Conservation (phyloP, 1,140 invertebrate genomes). For the Drosophila punjabiensis region DNA sequence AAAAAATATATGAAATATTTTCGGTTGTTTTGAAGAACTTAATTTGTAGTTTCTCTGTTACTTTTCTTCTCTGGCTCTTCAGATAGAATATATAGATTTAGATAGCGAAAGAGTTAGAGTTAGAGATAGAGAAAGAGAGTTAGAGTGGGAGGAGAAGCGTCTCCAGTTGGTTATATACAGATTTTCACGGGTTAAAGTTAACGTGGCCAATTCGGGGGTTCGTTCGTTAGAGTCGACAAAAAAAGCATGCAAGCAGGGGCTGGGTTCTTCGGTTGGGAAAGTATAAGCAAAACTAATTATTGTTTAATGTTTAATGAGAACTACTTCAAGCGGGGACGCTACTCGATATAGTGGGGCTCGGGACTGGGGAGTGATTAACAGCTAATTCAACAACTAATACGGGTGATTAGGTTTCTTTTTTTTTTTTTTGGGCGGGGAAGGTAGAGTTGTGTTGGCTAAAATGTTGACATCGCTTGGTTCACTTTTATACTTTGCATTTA, state of each 20-base stretch:
- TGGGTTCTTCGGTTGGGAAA: slow-evolving; percentile 53
- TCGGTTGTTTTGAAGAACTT: slow-evolving; percentile 46
- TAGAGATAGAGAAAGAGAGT: slow-evolving; percentile 34
- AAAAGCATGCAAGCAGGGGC: slow-evolving; percentile 55
- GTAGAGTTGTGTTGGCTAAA: slow-evolving; percentile 75
- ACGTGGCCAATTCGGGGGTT: slow-evolving; percentile 47
- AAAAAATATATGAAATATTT: slow-evolving; percentile 79
- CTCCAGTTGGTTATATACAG: slow-evolving; percentile 48
- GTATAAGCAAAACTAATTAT: slow-evolving; percentile 75
- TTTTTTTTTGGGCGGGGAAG: slow-evolving; percentile 5
- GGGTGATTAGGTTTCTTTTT: slow-evolving; percentile 39
- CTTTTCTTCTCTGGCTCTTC: slow-evolving; percentile 21
- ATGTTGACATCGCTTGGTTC: slow-evolving; percentile 85
- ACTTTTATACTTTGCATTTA: slow-evolving; percentile 25
- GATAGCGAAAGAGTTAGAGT: slow-evolving; percentile 32
- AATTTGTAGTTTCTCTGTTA: slow-evolving; percentile 50
- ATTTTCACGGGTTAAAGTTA: slow-evolving; percentile 15
- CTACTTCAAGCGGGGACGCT: slow-evolving; percentile 56
- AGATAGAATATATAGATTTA: slow-evolving; percentile 52
- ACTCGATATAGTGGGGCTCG: slow-evolving; percentile 44
- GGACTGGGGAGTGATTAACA: slow-evolving; percentile 28
- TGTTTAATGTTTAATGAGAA: slow-evolving; percentile 67
- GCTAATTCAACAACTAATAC: slow-evolving; percentile 59
- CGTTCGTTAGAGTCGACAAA: background rate
- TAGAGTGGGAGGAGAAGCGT: slow-evolving; percentile 18